Base-by-base conservation (phyloP, 1,140 invertebrate genomes). In the Marisa cornuarietis region DNA sequence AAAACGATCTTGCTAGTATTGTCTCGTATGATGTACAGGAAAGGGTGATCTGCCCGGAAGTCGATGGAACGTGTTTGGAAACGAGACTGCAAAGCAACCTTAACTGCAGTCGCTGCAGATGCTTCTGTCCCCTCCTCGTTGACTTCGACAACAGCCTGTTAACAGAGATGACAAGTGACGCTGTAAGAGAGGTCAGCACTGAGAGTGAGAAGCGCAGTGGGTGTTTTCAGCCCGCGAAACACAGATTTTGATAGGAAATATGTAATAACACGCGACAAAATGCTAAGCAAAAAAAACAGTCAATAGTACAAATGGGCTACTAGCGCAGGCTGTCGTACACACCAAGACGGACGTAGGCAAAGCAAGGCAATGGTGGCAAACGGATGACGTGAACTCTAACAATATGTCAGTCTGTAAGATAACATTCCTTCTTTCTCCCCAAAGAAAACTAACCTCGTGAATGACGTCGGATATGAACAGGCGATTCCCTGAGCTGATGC, bases 1-100 rank as follows among this genome's bases (percentile, higher is more conserved):
- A 96, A 88, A 62, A 94, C 92, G 13, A 92, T 90, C 3, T 92
- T 92, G 6, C 91, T 92, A 65, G 90, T 73, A 13, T 92, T 92
- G 84, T 95, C 93, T 78, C 93, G 91, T n/a, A 96, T 93, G 79
- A 94, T 92, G 87, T 95, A 95, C 0, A 95, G 58, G 86, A 95
- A 96, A 6, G 95, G 95, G 82, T 93, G 93, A 85, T 96, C 92
- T 9, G 93, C 93, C 16, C 93, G 93, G 89, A 98, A 98, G 31
- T 72, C n/a, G 61, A 66, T 54, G 14, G 76, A 42, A 9, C 69
- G 51, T 4, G 11, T 6, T 2, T 11, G 16, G 54, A 14, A 54
- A 8, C 54, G 18, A 74, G 74, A 63, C 76, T 78, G 31, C 84
- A 87, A 79, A 82, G 31, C 2, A 42, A 42, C 6, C 31, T 42